A percentile compares a stretch with the other conserved stretches of the same genome.
phyloP scores from a whole-genome alignment of 2,797 vertebrate genomes.

The Rachycentron canadum region DNA sequence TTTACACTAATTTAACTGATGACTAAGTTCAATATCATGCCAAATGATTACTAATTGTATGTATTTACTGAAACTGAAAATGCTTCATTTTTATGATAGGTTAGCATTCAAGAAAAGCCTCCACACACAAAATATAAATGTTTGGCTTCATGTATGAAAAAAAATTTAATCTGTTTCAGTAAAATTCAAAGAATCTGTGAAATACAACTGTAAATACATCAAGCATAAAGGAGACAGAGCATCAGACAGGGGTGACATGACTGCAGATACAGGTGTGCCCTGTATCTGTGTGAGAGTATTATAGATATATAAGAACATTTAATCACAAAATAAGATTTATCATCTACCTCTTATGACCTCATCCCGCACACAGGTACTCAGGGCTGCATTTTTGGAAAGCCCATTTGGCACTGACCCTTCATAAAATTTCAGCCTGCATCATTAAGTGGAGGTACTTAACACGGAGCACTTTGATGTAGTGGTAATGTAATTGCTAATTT shows the following conservation, averaged over 20 bases:
- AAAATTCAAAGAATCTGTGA: not conserved
- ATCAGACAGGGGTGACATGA: not conserved
- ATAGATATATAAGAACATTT: slow-evolving; percentile 41
- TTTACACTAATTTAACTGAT: not conserved
- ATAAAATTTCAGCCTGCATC: slow-evolving; percentile 61
- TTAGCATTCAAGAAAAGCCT: not conserved
- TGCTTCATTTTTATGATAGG: not conserved
- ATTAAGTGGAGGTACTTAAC: slow-evolving; percentile 75
- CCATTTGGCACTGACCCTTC: slow-evolving; percentile 69
- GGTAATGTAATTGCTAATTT: slow-evolving; percentile 81
- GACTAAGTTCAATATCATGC: not conserved
- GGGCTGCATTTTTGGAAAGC: slow-evolving; percentile 50
- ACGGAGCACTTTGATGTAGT: slow-evolving; percentile 76
- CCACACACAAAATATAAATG: not conserved
- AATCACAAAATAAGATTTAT: slow-evolving; percentile 62
- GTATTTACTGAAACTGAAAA: not conserved
- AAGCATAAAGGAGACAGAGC: not conserved
- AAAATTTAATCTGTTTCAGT: not conserved
- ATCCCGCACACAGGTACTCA: slow-evolving; percentile 43
- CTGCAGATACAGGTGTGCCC: slow-evolving; percentile 7
- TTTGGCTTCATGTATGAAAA: not conserved
- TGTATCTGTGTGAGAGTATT: slow-evolving; percentile 31
- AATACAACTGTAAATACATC: not conserved
- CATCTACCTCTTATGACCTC: slow-evolving; percentile 29
- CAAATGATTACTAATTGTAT: not conserved